These are phyloP conservation scores for Cherax quadricarinatus DNA, from an alignment of 1,140 invertebrate genomes.

Conservation along the genomic window DNA sequence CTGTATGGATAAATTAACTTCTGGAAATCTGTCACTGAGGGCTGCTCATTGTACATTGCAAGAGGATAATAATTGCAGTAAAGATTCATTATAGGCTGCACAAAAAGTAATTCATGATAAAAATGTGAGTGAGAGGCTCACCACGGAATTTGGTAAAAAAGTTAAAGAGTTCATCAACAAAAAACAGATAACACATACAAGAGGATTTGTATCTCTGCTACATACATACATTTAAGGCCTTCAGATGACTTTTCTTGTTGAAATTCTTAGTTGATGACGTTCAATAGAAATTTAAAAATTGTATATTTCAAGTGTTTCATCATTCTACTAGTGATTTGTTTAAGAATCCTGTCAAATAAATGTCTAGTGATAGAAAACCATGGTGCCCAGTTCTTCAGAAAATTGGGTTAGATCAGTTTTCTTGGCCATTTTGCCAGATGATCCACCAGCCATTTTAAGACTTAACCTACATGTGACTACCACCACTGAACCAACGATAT, in stretches of 20 bases:
- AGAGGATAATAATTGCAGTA: too few species aligned
- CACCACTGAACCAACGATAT: too few species aligned
- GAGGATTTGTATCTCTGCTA: slow-evolving; percentile 3
- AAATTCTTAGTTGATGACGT: background rate
- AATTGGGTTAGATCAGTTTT: slow-evolving; percentile 18
- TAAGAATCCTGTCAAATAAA: background rate
- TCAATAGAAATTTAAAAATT: background rate
- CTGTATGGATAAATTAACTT: background rate
- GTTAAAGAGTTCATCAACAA: too few species aligned
- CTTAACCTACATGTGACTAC: too few species aligned
- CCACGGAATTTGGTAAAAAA: background rate
- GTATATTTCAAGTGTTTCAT: background rate
- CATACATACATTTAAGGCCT: background rate
- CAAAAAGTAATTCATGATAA: background rate
- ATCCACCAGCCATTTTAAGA: too few species aligned
- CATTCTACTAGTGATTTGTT: background rate
- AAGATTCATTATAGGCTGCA: background rate
- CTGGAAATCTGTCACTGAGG: background rate
- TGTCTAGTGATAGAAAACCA: background rate
- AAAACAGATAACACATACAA: background rate
- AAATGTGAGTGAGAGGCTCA: background rate
- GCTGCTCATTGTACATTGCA: background rate
- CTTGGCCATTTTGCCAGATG: too few species aligned
- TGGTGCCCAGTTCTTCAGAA: slow-evolving; percentile 6
- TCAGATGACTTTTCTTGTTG: background rate